A percentile compares a stretch with the other conserved stretches of the same genome.
phyloP scores from a whole-genome alignment of 1,140 invertebrate genomes.

The Conus betulinus region DNA sequence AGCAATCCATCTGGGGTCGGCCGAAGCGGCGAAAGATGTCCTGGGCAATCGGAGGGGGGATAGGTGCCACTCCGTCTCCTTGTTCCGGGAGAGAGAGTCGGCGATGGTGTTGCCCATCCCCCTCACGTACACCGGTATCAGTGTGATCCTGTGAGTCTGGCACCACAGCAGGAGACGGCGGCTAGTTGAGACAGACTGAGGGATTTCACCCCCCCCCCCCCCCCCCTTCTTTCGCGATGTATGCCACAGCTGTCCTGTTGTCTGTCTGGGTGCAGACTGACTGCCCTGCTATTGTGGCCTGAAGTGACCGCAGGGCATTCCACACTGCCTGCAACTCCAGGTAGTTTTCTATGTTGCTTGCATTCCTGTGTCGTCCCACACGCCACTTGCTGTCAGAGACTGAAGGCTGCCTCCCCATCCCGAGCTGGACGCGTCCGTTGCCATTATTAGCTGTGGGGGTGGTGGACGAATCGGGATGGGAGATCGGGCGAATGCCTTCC shows the following conservation, averaged over 20 bases:
- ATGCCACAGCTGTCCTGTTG: not conserved
- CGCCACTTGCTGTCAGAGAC: not conserved
- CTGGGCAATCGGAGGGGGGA: not conserved
- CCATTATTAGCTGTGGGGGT: not conserved
- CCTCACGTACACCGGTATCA: slow-evolving; percentile 1
- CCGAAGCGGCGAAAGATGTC: not conserved
- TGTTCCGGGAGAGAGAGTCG: not conserved
- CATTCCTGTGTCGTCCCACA: not conserved
- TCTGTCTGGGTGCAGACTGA: not conserved
- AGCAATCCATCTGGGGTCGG: not conserved
- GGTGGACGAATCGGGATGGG: not conserved
- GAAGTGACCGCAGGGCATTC: not conserved
- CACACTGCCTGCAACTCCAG: not conserved
- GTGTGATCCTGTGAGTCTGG: not conserved
- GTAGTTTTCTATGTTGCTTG: not conserved
- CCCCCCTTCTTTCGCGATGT: not conserved
- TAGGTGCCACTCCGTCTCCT: too few relatives aligned
- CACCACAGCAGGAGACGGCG: not conserved
- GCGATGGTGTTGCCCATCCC: not conserved
- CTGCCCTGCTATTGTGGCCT: not conserved
- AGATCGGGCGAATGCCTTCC: not conserved
- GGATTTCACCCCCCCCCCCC: not conserved
- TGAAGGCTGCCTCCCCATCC: slow-evolving; percentile 6
- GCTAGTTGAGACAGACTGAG: not conserved
- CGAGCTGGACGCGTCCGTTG: not conserved